Base-by-base conservation (phyloP, 2,797 vertebrate species). In the Vireo griseus region DNA sequence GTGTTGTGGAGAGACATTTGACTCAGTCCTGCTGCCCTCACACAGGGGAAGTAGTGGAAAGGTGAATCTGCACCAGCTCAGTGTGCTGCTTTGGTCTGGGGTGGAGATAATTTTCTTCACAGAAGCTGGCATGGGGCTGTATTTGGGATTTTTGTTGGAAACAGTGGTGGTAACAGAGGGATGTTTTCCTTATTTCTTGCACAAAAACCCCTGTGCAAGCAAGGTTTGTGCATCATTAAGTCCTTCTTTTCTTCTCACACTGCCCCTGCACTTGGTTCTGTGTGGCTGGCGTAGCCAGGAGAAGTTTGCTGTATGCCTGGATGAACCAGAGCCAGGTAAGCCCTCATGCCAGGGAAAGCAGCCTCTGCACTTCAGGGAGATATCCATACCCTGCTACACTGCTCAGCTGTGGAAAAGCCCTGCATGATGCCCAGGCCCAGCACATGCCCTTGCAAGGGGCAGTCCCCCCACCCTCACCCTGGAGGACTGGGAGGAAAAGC, bases 371-470 rank as follows among this genome's bases (percentile, higher is more conserved):
- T 25, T 51, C 15, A 63, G 37, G n/a, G 28, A 81, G 6, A 14
- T 16, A 13, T 15, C 33, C 16, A 22, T 17, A 14, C 10, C 40
- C 57, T 33, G 20, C 14, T 9, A 1, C 4, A 20, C 10, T 35
- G 25, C 37, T 68, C 17, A 8, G 21, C 37, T 51, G 10, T 9
- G 42, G 31, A 48, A 78, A 55, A 80, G 33, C 24, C 68, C 69
- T 39, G 24, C 21, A 25, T 0, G 0, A 10, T 35, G 19, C 7
- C n/a, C 19, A 28, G 31, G 21, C 11, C 10, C 4, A 3, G 29
- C 31, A 28, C 0, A 0, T 26, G 14, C 35, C 47, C 25, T 61
- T 5, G 0, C 11, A 28, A 20, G 61, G 28, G 7, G 21, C 2
- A 1, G 14, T 40, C 7, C 4, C 26, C 16, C 25, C 3, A 31